A percentile compares a stretch with the other conserved stretches of the same genome.
Conservation (phyloP, 2,888 invertebrate species). For the Lamellibrachia satsuma region DNA sequence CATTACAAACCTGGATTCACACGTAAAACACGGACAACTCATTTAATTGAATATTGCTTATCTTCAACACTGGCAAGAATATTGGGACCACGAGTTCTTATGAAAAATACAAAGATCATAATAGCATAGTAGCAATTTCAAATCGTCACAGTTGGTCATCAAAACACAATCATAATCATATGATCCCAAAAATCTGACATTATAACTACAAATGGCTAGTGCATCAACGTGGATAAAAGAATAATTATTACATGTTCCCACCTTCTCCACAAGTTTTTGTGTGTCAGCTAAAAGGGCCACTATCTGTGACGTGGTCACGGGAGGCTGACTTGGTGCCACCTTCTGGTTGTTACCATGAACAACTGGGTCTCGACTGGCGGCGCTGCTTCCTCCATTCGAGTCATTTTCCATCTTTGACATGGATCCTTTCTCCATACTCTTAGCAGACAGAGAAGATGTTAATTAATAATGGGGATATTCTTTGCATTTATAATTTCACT, state of each 20-base stretch:
- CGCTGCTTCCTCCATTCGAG: neutral
- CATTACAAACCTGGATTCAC: too few relatives aligned
- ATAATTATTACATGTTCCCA: slow-evolving; percentile 31
- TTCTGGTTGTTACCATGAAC: neutral
- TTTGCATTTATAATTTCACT: neutral
- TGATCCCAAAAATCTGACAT: too few relatives aligned
- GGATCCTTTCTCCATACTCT: neutral
- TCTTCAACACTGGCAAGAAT: too few relatives aligned
- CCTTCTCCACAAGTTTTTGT: slow-evolving; percentile 46
- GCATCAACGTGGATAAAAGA: neutral
- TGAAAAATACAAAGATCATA: too few relatives aligned
- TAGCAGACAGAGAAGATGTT: neutral
- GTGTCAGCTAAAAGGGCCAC: slow-evolving; percentile 54
- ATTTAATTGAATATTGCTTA: too few relatives aligned
- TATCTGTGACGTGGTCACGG: slow-evolving; percentile 54
- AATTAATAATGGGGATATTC: neutral
- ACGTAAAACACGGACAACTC: too few relatives aligned
- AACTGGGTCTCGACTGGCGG: neutral
- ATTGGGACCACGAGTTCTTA: too few relatives aligned
- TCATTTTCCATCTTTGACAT: neutral
- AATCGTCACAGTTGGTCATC: too few relatives aligned
- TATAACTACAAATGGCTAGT: too few relatives aligned
- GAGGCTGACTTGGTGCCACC: slow-evolving; percentile 38
- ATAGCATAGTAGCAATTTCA: too few relatives aligned
- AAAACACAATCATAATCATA: too few relatives aligned